Evolutionary conservation across 2,888 invertebrate genomes (phyloP).

Genomic region (Leptopilina drosophilae): DNA sequence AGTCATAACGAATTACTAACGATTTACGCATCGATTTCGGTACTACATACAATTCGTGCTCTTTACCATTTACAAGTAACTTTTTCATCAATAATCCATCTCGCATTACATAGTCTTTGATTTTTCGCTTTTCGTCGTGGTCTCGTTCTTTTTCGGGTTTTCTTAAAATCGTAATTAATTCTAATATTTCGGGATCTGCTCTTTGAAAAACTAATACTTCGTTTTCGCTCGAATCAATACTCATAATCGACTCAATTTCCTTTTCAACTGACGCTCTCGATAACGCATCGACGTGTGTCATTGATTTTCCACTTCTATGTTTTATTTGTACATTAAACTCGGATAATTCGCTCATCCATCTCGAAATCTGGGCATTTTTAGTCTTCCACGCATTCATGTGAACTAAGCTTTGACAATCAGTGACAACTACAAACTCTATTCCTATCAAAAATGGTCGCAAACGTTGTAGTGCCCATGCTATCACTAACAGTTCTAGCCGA

Average conservation of each 20-base stretch:
- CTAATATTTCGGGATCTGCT: too few relatives aligned
- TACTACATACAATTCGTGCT: constrained; percentile 33
- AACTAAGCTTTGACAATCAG: constrained; percentile 58
- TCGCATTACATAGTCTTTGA: too few relatives aligned
- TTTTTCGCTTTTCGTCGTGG: too few relatives aligned
- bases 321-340: constrained; percentile 45
- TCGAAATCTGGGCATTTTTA: constrained; percentile 48
- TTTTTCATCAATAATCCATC: too few relatives aligned
- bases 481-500: not conserved
- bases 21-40: constrained; percentile 50
- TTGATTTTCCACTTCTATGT: constrained; percentile 1
- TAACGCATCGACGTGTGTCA: constrained; percentile 43
- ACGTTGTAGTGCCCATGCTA: constrained; percentile 40
- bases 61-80: not conserved
- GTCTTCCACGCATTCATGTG: constrained; percentile 53
- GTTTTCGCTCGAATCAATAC: too few relatives aligned
- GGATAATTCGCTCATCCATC: constrained; percentile 21
- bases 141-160: too few relatives aligned
- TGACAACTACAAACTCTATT: constrained; percentile 51
- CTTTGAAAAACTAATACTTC: too few relatives aligned
- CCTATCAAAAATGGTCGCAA: not conserved
- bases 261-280: constrained; percentile 31
- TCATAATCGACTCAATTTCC: too few relatives aligned
- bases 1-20: constrained; percentile 48
- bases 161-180: too few relatives aligned